phyloP scores from a whole-genome alignment of 1,140 invertebrate genomes.

The Drosophila yakuba region DNA sequence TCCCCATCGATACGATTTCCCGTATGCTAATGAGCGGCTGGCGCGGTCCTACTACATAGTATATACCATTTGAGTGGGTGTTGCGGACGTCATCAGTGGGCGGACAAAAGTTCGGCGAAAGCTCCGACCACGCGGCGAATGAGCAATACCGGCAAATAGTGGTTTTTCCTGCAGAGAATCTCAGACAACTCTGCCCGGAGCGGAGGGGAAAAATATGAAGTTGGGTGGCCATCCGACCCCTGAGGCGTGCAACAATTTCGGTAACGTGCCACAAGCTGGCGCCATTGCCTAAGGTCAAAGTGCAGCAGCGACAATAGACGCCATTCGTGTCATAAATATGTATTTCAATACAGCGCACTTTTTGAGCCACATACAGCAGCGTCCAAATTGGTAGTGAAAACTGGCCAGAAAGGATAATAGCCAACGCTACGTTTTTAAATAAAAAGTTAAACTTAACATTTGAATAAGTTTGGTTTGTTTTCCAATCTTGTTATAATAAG shows the following conservation, averaged over 20 bases:
- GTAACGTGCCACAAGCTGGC: slow-evolving; percentile 33
- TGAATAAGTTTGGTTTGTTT: too few species aligned
- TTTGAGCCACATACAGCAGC: neutral
- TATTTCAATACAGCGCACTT: neutral
- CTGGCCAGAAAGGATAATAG: too few species aligned
- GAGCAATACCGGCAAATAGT: slow-evolving; percentile 35
- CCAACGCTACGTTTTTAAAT: too few species aligned
- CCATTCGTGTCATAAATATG: slow-evolving; percentile 42
- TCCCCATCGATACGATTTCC: neutral
- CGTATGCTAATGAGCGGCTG: slow-evolving; percentile 21
- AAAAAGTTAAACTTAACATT: too few species aligned
- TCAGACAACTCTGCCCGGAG: neutral
- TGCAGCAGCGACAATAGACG: slow-evolving; percentile 33
- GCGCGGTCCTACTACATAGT: neutral
- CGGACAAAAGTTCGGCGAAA: slow-evolving; percentile 18
- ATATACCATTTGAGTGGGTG: slow-evolving; percentile 6
- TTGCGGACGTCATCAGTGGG: slow-evolving; percentile 39
- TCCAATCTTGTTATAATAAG: too few species aligned
- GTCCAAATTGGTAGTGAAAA: neutral
- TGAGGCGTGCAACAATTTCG: slow-evolving; percentile 46
- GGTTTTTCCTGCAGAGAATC: slow-evolving; percentile 1
- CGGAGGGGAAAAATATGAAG: too few species aligned
- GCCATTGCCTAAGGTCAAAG: slow-evolving; percentile 58
- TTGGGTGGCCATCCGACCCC: too few species aligned
- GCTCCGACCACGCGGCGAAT: slow-evolving; percentile 21